A percentile compares a stretch with the other conserved stretches of the same genome.
Evolutionary conservation across 2,888 invertebrate genomes (phyloP).

Genomic region (Zele albiditarsus): DNA sequence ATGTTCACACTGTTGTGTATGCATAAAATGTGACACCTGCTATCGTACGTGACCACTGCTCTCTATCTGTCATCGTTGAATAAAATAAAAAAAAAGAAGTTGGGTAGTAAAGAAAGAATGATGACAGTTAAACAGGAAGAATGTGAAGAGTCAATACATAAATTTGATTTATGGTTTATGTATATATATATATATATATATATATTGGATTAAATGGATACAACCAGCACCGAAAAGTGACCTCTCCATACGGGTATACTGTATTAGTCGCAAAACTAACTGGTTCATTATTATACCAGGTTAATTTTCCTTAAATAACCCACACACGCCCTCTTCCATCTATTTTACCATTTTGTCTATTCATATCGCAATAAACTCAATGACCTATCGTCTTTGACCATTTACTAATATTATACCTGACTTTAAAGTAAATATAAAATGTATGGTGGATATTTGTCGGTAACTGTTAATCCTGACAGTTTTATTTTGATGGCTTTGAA

Average conservation of each 20-base stretch:
- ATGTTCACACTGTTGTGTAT: not conserved
- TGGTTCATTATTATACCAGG: slow-evolving; percentile 29
- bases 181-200: not conserved
- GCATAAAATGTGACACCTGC: not conserved
- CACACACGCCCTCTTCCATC: not conserved
- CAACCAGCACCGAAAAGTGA: not conserved
- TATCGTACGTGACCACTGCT: not conserved
- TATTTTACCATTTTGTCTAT: not conserved
- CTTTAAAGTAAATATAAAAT: too few relatives aligned
- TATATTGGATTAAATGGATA: not conserved
- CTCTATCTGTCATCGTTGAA: slow-evolving; percentile 27
- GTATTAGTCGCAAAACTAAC: slow-evolving; percentile 8
- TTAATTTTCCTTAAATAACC: slow-evolving; percentile 9
- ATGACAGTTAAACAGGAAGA: not conserved
- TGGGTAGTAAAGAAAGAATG: not conserved
- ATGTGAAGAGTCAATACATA: not conserved
- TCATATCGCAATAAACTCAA: slow-evolving; percentile 5
- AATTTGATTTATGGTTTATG: not conserved
- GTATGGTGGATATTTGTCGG: too few relatives aligned
- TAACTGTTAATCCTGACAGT: not conserved
- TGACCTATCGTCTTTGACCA: too few relatives aligned
- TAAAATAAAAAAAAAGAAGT: slow-evolving; percentile 15
- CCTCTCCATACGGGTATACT: not conserved
- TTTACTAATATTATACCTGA: too few relatives aligned
- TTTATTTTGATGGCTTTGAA: not conserved